phyloP scores from a whole-genome alignment of 2,797 vertebrate genomes.

The Gorsachius magnificus region DNA sequence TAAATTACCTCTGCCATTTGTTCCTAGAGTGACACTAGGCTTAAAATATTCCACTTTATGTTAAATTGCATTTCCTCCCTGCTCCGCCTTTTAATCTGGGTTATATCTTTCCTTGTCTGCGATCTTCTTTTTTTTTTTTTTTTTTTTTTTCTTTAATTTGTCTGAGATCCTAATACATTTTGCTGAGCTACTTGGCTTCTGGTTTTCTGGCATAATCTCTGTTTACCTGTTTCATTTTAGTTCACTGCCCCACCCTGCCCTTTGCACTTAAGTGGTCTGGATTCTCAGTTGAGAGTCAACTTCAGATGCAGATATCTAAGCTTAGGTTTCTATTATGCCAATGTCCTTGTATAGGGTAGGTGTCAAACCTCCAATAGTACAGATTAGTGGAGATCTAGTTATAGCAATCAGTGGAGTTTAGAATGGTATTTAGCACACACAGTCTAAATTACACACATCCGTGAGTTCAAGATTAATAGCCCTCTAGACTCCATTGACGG shows the following conservation, averaged over 20 bases:
- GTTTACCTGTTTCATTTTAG: neutral
- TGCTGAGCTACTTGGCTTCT: too few species aligned
- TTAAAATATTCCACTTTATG: neutral
- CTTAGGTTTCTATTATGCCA: neutral
- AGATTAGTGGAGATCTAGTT: neutral
- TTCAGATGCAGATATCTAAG: neutral
- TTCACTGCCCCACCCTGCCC: neutral
- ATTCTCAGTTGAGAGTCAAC: neutral
- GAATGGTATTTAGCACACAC: neutral
- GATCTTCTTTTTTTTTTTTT: neutral
- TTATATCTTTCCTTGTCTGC: neutral
- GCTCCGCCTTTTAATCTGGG: neutral
- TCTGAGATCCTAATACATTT: neutral
- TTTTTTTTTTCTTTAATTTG: neutral
- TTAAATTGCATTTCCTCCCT: neutral
- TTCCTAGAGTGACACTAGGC: neutral
- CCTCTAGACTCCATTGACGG: neutral
- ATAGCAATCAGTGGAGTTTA: neutral
- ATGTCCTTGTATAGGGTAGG: neutral
- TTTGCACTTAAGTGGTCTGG: neutral
- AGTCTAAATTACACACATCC: neutral
- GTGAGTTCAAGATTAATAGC: neutral
- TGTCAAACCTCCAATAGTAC: neutral
- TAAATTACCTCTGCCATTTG: neutral
- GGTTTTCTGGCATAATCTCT: neutral